A percentile compares a stretch with the other conserved stretches of the same genome.
Evolutionary conservation across 2,113 vertebrate species (phyloP).

Genomic region (Entosphenus tridentatus): DNA sequence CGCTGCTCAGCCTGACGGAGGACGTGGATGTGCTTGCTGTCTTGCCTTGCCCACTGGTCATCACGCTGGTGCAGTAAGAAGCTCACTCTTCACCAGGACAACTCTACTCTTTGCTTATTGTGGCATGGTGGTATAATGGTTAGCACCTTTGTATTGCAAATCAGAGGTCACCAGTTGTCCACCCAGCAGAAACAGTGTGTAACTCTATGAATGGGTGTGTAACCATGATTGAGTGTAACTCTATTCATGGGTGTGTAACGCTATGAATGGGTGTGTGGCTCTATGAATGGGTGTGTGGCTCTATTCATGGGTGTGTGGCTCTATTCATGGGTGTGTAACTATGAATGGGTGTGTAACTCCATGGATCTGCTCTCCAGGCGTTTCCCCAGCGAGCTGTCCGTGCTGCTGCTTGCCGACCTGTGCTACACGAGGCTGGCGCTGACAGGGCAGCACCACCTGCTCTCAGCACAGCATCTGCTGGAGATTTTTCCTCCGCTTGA

Average conservation of each 20-base stretch:
- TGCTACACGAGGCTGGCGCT: conserved; percentile 59
- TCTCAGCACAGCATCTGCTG: conserved; percentile 41
- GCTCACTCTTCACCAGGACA: too few species aligned
- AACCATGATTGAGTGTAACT: background rate
- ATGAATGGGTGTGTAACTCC: background rate
- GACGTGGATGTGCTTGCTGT: too few species aligned
- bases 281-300: background rate
- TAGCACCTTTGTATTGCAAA: too few species aligned
- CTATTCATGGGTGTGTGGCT: background rate
- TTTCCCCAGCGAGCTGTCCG: conserved; percentile 38
- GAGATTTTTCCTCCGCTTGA: conserved; percentile 42
- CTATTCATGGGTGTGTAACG: background rate
- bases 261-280: background rate
- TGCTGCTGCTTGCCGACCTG: conserved; percentile 53
- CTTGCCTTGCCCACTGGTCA: too few species aligned
- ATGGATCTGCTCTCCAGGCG: background rate
- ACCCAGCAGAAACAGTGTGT: background rate
- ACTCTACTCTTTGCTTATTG: too few species aligned
- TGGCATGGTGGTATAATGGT: too few species aligned
- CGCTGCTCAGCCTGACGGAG: too few species aligned
- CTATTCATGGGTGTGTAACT: background rate
- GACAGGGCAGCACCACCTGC: conserved; percentile 38
- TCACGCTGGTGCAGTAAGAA: too few species aligned
- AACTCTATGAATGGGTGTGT: background rate
- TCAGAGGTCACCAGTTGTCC: too few species aligned